These are phyloP conservation scores for Pipistrellus pygmaeus DNA, from an alignment of 2,797 vertebrate genomes.

Conservation along the genomic window DNA sequence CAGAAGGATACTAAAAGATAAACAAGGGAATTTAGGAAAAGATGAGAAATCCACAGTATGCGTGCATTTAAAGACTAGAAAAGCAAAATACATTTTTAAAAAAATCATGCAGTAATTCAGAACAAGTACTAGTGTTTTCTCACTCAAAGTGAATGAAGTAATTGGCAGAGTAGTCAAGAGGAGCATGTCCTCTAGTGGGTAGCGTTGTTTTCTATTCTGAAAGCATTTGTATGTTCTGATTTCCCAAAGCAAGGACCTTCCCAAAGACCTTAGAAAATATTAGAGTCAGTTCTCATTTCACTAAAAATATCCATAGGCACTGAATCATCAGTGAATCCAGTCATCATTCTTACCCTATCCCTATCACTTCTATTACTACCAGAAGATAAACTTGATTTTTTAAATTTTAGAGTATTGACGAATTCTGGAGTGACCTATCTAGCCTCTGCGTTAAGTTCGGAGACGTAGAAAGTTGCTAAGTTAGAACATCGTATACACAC, in stretches of 20 bases:
- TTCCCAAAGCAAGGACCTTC: background rate
- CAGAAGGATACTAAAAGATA: slow-evolving; percentile 14
- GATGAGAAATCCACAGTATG: background rate
- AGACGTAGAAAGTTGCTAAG: background rate
- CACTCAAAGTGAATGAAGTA: background rate
- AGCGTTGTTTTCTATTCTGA: background rate
- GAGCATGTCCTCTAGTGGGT: background rate
- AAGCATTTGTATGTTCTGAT: background rate
- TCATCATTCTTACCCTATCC: background rate
- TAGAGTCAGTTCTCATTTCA: background rate
- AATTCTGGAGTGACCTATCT: background rate
- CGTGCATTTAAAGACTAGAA: background rate
- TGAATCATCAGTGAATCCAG: background rate
- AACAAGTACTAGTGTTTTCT: background rate
- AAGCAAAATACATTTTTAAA: background rate
- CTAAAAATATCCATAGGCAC: background rate
- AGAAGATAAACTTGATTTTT: slow-evolving; percentile 14
- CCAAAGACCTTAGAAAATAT: background rate
- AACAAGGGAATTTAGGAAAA: slow-evolving; percentile 27
- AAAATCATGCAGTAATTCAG: background rate
- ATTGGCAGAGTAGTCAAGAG: background rate
- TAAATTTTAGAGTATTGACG: background rate
- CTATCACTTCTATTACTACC: background rate
- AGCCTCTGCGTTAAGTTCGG: slow-evolving; percentile 34
- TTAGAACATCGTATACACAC: background rate